phyloP scores from a whole-genome alignment of 2,888 invertebrate species.

The Mycalesis mineus region DNA sequence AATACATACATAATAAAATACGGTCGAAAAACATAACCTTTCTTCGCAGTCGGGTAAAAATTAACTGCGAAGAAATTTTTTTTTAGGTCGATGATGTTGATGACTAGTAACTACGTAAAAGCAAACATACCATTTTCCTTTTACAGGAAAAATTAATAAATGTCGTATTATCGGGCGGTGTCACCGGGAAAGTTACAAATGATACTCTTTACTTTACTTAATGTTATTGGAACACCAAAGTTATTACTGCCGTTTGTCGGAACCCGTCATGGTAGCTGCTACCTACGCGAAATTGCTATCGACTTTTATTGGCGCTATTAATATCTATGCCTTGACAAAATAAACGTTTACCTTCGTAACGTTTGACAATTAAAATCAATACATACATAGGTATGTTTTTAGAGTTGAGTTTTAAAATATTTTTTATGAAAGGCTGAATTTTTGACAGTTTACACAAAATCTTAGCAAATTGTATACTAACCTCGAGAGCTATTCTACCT shows the following conservation, averaged over 20 bases:
- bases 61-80: too few relatives aligned
- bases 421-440: too few relatives aligned
- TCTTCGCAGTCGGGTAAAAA: too few relatives aligned
- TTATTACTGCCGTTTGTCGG: slow-evolving; percentile 38
- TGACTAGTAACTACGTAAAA: too few relatives aligned
- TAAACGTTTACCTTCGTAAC: neutral
- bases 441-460: too few relatives aligned
- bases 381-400: too few relatives aligned
- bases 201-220: slow-evolving; percentile 50
- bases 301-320: slow-evolving; percentile 19
- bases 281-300: slow-evolving; percentile 14
- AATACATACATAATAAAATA: too few relatives aligned
- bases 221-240: slow-evolving; percentile 41
- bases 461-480: too few relatives aligned
- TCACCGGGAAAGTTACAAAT: slow-evolving; percentile 42
- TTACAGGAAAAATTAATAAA: slow-evolving; percentile 39
- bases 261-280: slow-evolving; percentile 16
- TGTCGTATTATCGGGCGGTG: slow-evolving; percentile 30
- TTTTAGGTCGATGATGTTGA: too few relatives aligned
- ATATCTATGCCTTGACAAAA: slow-evolving; percentile 1
- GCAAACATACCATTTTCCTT: slow-evolving; percentile 30
- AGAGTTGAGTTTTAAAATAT: too few relatives aligned
- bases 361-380: neutral
- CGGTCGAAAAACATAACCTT: too few relatives aligned
- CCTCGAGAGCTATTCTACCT: too few relatives aligned